phyloP scores from a whole-genome alignment of 2,113 vertebrate genomes.

The Hemibagrus wyckioides region DNA sequence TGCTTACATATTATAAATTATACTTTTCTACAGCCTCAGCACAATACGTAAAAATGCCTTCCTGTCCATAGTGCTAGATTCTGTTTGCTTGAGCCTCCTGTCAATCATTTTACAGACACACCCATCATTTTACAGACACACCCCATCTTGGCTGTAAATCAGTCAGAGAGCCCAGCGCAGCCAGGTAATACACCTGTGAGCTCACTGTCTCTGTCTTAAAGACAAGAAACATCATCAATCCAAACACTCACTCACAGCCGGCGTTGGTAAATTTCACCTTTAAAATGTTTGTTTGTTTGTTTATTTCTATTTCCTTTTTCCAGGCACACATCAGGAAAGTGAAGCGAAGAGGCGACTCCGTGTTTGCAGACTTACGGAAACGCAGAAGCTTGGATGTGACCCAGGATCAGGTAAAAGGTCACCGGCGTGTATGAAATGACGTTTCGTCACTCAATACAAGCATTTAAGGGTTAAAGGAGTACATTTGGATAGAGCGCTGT shows the following conservation, averaged over 20 bases:
- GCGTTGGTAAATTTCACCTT: background rate
- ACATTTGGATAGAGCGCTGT: background rate
- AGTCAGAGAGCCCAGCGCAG: background rate
- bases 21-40: no score
- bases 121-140: background rate
- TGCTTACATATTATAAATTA: no score
- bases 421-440: background rate
- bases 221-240: background rate
- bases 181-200: background rate
- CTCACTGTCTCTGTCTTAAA: background rate
- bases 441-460: background rate
- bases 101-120: no score
- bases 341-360: constrained; percentile 60
- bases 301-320: background rate
- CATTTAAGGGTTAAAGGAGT: background rate
- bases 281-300: background rate
- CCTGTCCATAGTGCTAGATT: background rate
- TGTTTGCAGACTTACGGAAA: constrained; percentile 47
- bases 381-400: background rate
- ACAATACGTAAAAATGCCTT: no score
- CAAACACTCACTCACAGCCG: background rate
- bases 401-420: constrained; percentile 54
- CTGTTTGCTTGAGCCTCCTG: background rate
- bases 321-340: constrained; percentile 61
- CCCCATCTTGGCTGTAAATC: background rate